A percentile compares a stretch with the other conserved stretches of the same genome.
These are phyloP conservation scores for Eristalis intricaria DNA, from an alignment of 2,888 invertebrate genomes.

Conservation along the genomic window DNA sequence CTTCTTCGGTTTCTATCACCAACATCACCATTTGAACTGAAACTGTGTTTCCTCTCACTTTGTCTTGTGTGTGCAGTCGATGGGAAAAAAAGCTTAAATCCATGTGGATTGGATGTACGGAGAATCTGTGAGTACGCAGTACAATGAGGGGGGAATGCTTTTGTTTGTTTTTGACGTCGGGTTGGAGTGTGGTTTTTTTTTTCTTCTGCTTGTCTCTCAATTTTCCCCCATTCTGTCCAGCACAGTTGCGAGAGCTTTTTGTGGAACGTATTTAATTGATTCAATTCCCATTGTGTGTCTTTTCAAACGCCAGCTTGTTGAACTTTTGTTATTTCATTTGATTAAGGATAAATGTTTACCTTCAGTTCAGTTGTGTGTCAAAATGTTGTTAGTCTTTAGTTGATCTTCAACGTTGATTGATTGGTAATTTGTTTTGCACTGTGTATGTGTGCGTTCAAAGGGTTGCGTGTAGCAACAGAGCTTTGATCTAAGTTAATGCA, in stretches of 20 bases:
- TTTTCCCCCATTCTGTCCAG: background rate
- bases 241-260: constrained; percentile 6
- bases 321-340: background rate
- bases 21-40: constrained; percentile 8
- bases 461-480: no score
- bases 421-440: background rate
- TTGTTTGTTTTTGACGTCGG: constrained; percentile 22
- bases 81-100: constrained; percentile 25
- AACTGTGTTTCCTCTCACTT: background rate
- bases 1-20: constrained; percentile 10
- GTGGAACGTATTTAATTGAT: constrained; percentile 66
- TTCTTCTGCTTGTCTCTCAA: background rate
- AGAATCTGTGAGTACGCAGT: background rate
- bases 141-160: constrained; percentile 20
- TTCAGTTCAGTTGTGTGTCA: background rate
- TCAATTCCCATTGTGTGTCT: constrained; percentile 36
- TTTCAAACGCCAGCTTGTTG: background rate
- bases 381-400: background rate
- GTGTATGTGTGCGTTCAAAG: no score
- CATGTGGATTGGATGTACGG: background rate
- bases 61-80: background rate
- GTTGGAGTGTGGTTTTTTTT: background rate
- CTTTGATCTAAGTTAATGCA: no score
- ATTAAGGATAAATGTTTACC: background rate
- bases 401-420: background rate